Percentiles rank a stretch among this genome's conserved stretches.
Evolutionary conservation across 2,113 vertebrate genomes (phyloP).

Genomic region (Actenoides hombroni): DNA sequence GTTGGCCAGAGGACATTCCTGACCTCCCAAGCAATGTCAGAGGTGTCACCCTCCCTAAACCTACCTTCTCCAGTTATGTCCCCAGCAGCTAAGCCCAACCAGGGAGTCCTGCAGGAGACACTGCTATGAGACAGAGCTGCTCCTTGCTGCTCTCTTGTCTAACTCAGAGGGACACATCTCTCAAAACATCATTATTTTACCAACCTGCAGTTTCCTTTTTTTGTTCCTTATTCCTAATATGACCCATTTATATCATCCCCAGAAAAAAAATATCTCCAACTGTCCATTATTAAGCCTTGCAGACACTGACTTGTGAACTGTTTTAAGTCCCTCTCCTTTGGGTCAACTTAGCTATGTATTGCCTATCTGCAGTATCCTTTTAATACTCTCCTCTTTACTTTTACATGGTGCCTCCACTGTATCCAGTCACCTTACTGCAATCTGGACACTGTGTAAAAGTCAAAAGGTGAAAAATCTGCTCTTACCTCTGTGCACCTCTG

Average conservation of each 20-base stretch:
- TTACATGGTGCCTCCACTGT: not conserved
- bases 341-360: not conserved
- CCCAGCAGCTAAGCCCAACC: not conserved
- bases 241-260: not conserved
- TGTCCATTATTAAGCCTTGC: not conserved
- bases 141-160: not conserved
- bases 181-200: not conserved
- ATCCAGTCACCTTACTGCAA: not conserved
- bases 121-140: not conserved
- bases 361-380: not conserved
- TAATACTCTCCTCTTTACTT: not conserved
- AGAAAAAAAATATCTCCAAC: not conserved
- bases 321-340: not conserved
- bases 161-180: fast-evolving
- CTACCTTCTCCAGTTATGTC: not conserved
- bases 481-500: not conserved
- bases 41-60: not conserved
- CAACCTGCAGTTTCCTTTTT: not conserved
- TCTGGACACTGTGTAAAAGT: not conserved
- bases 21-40: not conserved
- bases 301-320: not conserved
- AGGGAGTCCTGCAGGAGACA: not conserved
- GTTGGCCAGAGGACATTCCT: not conserved
- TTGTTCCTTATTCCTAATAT: not conserved
- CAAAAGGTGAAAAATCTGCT: not conserved